These are phyloP conservation scores for Zele albiditarsus DNA, from an alignment of 2,888 invertebrate genomes.

Conservation along the genomic window DNA sequence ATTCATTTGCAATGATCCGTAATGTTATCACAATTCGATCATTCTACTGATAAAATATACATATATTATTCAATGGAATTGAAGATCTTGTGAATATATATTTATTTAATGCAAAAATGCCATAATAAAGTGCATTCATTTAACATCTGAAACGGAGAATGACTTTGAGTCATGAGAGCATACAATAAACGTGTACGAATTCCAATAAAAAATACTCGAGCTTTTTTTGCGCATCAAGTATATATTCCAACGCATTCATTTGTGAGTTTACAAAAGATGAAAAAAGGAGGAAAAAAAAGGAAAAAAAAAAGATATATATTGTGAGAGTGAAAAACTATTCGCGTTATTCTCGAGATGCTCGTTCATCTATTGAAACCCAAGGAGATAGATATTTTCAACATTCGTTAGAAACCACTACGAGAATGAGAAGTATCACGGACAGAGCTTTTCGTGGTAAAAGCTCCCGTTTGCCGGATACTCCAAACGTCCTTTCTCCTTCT, in stretches of 20 bases:
- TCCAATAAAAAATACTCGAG: too few species aligned
- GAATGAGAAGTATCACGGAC: conserved; percentile 10
- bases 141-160: too few species aligned
- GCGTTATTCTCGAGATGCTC: conserved; percentile 59
- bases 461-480: conserved; percentile 30
- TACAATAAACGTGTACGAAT: too few species aligned
- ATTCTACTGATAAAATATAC: too few species aligned
- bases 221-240: background rate
- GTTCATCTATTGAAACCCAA: conserved; percentile 56
- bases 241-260: background rate
- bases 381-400: conserved; percentile 59
- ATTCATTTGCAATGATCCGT: too few species aligned
- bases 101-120: too few species aligned
- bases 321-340: conserved; percentile 50
- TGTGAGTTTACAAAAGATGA: background rate
- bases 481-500: conserved; percentile 27
- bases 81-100: too few species aligned
- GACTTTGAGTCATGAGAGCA: too few species aligned
- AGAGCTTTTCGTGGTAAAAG: conserved; percentile 24
- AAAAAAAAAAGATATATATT: background rate
- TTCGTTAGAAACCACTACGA: conserved; percentile 57
- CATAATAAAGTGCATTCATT: too few species aligned
- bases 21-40: too few species aligned
- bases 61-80: too few species aligned
- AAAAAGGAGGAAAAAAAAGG: background rate